Percentiles rank a stretch among this genome's conserved stretches.
phyloP scores from a whole-genome alignment of 1,140 invertebrate species.

The Sitophilus oryzae region DNA sequence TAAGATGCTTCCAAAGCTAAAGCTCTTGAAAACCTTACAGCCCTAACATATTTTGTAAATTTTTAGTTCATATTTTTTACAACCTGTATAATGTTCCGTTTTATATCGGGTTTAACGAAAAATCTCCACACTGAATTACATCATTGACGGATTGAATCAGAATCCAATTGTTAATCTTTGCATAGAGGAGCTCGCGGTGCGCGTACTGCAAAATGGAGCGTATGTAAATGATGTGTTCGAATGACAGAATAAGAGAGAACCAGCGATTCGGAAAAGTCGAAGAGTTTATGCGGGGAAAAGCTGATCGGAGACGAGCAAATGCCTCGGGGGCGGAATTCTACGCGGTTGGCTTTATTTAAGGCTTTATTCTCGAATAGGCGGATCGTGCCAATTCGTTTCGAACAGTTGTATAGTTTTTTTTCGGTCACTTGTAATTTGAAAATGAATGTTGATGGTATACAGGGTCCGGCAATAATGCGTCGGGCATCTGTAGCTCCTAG shows the following conservation, averaged over 20 bases:
- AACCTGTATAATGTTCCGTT: too few species aligned
- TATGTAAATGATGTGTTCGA: slow-evolving; percentile 5
- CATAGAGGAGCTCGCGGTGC: neutral
- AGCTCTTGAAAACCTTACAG: too few species aligned
- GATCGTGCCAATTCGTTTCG: neutral
- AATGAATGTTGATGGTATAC: too few species aligned
- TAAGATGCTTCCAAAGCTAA: too few species aligned
- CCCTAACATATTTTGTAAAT: too few species aligned
- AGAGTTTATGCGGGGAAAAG: neutral
- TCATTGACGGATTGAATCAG: neutral
- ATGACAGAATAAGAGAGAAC: neutral
- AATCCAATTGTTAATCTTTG: neutral
- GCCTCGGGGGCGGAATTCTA: neutral
- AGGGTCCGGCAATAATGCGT: too few species aligned
- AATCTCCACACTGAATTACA: too few species aligned
- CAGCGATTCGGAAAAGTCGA: neutral
- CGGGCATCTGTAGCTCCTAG: too few species aligned
- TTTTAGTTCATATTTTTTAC: too few species aligned
- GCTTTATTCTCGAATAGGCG: neutral
- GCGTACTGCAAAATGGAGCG: neutral
- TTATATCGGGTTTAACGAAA: too few species aligned
- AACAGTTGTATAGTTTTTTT: too few species aligned
- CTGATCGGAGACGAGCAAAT: neutral
- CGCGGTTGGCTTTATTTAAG: neutral
- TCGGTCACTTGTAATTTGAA: too few species aligned